Base-by-base conservation (phyloP, 2,797 vertebrate species). In the Spondyliosoma cantharus region DNA sequence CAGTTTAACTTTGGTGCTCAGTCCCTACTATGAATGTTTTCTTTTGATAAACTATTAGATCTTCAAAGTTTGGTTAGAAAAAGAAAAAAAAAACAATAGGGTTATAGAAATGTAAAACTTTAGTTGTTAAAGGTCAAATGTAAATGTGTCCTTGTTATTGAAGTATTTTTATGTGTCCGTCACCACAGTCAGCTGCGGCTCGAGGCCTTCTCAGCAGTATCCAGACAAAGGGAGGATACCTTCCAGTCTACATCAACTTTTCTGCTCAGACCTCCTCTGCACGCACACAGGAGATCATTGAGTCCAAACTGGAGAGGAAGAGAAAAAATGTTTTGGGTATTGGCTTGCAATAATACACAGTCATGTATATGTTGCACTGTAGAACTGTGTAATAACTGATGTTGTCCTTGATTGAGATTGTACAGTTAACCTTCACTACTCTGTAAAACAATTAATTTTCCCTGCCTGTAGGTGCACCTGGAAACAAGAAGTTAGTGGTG, bases 221-320 rank as follows among this genome's bases (percentile, higher is more conserved):
- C 61, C 96, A 97, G 91, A 95, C 96, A 69, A 88, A 90, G 56
- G 91, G 91, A 16, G 94, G 94, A 14, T 96, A 95, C 82, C 84
- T 97, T 83, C 95, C 95, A 1, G 78, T 97, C 86, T 97, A 95
- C 89, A 94, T 97, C 76, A 97, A 96, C 93, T 97, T 97, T 86
- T 96, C 96, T 50, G 95, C 96, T 85, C 95, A 96, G 86, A 97
- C 96, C 3, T 95, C 95, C n/a, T 97, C 96, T 0, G 83, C 93
- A 57, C 92, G 94, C 63, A 96, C 95, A 3, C 95, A 97, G 89
- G 96, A 97, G 85, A 96, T 97, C 67, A 96, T 96, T 71, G 96
- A 97, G 88, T 97, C 95, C 70, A 97, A 97, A 86, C 83, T 96
- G 85, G 95, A 97, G 88, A 97, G 96, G 86, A 97, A 96, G 88